These are phyloP conservation scores for Caenorhabditis angaria DNA, from an alignment of 2,888 invertebrate species.

Conservation along the genomic window DNA sequence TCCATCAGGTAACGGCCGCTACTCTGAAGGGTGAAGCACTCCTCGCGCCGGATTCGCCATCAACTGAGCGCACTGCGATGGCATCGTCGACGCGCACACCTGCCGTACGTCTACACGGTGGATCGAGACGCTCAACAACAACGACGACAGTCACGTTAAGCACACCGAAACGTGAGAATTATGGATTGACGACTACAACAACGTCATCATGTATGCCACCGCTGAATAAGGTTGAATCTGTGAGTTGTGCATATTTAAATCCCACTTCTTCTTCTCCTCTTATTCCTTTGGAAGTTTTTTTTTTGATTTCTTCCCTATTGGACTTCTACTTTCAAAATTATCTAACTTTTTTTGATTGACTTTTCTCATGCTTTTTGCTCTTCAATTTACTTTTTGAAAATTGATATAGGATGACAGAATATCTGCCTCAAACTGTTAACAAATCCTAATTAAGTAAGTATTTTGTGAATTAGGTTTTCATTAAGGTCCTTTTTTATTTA, in stretches of 20 bases:
- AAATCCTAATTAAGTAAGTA: too few species aligned
- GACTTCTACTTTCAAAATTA: too few species aligned
- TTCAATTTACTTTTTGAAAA: too few species aligned
- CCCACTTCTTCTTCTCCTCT: neutral
- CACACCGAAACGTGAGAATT: slow-evolving; percentile 25
- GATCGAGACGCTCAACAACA: slow-evolving; percentile 8
- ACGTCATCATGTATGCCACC: too few species aligned
- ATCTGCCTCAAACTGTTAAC: too few species aligned
- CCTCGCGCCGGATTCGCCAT: slow-evolving; percentile 44
- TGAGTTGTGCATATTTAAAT: slow-evolving; percentile 33
- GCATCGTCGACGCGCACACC: slow-evolving; percentile 25
- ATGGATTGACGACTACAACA: slow-evolving; percentile 15
- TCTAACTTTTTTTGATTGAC: too few species aligned
- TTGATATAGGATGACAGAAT: too few species aligned
- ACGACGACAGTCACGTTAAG: slow-evolving; percentile 22
- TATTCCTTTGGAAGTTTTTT: neutral
- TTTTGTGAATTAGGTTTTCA: too few species aligned
- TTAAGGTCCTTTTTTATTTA: too few species aligned
- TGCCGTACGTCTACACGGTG: neutral
- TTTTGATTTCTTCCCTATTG: too few species aligned
- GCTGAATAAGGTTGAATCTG: slow-evolving; percentile 48
- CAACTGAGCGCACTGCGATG: slow-evolving; percentile 38
- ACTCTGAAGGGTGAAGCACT: slow-evolving; percentile 60
- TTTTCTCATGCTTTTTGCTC: too few species aligned
- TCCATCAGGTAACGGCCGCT: slow-evolving; percentile 57